Evolutionary conservation across 2,888 invertebrate genomes (phyloP).

Genomic region (Dinocampus coccinellae): DNA sequence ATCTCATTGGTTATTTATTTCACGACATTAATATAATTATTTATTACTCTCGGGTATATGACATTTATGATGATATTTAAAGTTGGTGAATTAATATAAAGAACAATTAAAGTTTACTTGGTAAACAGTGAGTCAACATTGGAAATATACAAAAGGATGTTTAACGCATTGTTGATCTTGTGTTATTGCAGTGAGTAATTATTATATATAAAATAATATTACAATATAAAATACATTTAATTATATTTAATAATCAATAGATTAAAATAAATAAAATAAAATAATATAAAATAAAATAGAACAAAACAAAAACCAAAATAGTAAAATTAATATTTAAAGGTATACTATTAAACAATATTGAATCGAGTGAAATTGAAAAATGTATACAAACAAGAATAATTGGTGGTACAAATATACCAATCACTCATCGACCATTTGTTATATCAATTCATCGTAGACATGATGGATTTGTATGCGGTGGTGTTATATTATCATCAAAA

Average conservation of each 20-base stretch:
- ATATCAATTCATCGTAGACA: constrained; percentile 42
- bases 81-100: neutral
- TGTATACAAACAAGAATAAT: constrained; percentile 41
- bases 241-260: constrained; percentile 27
- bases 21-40: neutral
- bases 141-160: neutral
- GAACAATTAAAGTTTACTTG: neutral
- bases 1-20: neutral
- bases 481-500: constrained; percentile 46
- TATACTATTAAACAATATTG: neutral
- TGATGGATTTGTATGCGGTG: constrained; percentile 48
- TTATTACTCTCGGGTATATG: neutral
- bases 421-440: constrained; percentile 46
- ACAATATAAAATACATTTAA: constrained; percentile 27
- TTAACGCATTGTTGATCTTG: neutral
- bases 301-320: too few relatives aligned
- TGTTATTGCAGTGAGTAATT: constrained; percentile 34
- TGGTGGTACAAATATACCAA: constrained; percentile 42
- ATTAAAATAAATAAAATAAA: too few relatives aligned
- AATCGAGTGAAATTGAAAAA: neutral
- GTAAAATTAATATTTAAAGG: constrained; percentile 38
- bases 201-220: neutral
- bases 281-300: too few relatives aligned
- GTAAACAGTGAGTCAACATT: neutral
- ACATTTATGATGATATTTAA: neutral